Percentiles rank a stretch among this genome's conserved stretches.
Conservation (phyloP, 2,888 invertebrate species). For the Cephalotes varians region DNA sequence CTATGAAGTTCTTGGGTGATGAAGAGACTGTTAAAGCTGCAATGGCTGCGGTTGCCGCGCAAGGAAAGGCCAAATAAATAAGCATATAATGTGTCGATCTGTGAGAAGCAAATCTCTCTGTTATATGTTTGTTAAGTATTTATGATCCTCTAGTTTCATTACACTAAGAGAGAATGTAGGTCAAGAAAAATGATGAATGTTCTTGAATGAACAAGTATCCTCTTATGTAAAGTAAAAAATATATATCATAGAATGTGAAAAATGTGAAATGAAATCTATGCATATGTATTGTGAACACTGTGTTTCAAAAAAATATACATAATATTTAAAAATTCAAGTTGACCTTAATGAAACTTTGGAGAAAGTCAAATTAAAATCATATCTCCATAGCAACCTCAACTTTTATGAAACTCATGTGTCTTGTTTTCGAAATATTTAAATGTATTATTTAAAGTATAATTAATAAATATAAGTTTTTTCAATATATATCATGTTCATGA, state of each 20-base stretch:
- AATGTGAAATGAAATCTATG: not conserved
- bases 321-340: too few species aligned
- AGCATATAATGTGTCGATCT: constrained; percentile 1
- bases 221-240: not conserved
- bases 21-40: constrained; percentile 88
- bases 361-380: too few species aligned
- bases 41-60: constrained; percentile 88
- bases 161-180: constrained; percentile 3
- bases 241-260: not conserved
- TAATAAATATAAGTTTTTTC: too few species aligned
- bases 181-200: not conserved
- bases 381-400: too few species aligned
- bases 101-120: not conserved
- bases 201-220: constrained; percentile 11
- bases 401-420: too few species aligned
- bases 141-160: constrained; percentile 44
- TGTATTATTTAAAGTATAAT: too few species aligned
- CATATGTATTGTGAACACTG: not conserved
- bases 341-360: too few species aligned
- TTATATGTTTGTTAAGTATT: constrained; percentile 34
- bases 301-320: not conserved
- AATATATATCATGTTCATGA: too few species aligned
- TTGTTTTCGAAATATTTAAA: too few species aligned
- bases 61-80: constrained; percentile 87
- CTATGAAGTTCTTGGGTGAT: constrained; percentile 89